Evolutionary conservation across 2,113 vertebrate species (phyloP).

Genomic region (Bothrops jararaca): DNA sequence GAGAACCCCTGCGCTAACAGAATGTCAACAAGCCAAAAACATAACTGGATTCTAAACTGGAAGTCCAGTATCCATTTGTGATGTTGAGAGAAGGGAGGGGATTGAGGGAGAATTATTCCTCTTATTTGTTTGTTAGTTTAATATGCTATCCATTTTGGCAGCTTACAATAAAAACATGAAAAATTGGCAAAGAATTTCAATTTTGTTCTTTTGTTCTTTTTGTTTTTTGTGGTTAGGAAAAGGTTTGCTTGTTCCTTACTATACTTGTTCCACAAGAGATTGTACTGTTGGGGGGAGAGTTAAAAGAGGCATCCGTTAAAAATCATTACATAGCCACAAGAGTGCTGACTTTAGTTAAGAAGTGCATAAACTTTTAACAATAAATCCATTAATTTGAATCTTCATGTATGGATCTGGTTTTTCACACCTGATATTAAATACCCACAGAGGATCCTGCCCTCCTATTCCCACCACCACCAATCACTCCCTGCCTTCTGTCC

Average conservation of each 20-base stretch:
- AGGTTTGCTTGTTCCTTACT: not conserved
- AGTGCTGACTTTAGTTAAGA: not conserved
- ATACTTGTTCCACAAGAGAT: not conserved
- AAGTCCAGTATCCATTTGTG: not conserved
- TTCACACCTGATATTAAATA: not conserved
- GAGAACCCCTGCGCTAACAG: too few relatives aligned
- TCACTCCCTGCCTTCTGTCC: not conserved
- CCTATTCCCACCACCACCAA: not conserved
- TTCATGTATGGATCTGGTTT: not conserved
- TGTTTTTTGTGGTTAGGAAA: not conserved
- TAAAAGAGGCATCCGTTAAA: not conserved
- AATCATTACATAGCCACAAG: not conserved
- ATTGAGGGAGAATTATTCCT: not conserved
- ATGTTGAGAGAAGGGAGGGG: not conserved
- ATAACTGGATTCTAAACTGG: not conserved
- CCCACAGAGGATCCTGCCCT: not conserved
- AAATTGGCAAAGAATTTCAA: not conserved
- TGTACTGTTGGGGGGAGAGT: not conserved
- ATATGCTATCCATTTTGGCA: not conserved
- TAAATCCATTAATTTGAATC: not conserved
- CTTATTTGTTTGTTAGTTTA: not conserved
- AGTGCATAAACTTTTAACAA: not conserved
- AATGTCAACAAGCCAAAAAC: not conserved
- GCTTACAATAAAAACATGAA: not conserved
- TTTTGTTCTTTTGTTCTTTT: not conserved